phyloP scores from a whole-genome alignment of 2,113 vertebrate species.

The Arenaria interpres region DNA sequence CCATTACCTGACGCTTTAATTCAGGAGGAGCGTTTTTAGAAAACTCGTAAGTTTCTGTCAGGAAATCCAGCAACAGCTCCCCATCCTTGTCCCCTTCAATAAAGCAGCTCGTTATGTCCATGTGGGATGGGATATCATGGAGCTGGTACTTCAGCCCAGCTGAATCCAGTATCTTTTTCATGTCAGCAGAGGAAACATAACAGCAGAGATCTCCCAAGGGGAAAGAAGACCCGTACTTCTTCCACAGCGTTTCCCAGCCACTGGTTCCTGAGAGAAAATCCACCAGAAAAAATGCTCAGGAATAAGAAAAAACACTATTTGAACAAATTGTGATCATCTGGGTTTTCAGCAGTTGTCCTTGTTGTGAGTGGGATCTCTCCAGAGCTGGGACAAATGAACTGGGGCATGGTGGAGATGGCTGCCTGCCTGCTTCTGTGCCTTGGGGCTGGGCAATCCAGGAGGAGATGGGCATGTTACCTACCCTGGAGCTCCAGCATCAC shows the following conservation, averaged over 20 bases:
- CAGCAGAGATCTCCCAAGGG: conserved; percentile 72
- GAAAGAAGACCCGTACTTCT: conserved; percentile 71
- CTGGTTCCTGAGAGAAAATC: conserved; percentile 75
- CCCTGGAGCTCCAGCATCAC: not conserved
- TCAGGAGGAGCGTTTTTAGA: conserved; percentile 80
- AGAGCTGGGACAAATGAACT: accelerated
- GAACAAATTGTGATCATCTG: not conserved
- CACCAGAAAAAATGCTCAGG: not conserved
- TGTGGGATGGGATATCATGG: conserved; percentile 78
- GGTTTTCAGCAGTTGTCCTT: not conserved
- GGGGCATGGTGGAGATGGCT: not conserved
- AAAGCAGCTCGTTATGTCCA: conserved; percentile 94
- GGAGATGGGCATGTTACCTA: accelerated
- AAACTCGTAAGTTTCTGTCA: conserved; percentile 87
- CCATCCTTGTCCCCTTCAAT: conserved; percentile 82
- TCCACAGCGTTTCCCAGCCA: conserved; percentile 84
- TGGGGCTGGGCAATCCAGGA: not conserved
- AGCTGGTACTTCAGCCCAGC: conserved; percentile 76
- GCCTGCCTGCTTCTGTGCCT: not conserved
- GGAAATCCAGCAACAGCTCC: conserved; percentile 89
- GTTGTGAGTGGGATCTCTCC: accelerated
- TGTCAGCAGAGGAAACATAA: conserved; percentile 77
- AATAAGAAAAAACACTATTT: not conserved
- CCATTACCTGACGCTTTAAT: conserved; percentile 79
- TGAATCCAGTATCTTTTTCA: conserved; percentile 79